Percentiles rank a stretch among this genome's conserved stretches.
phyloP scores from a whole-genome alignment of 2,888 invertebrate genomes.

The Crioceris asparagi region DNA sequence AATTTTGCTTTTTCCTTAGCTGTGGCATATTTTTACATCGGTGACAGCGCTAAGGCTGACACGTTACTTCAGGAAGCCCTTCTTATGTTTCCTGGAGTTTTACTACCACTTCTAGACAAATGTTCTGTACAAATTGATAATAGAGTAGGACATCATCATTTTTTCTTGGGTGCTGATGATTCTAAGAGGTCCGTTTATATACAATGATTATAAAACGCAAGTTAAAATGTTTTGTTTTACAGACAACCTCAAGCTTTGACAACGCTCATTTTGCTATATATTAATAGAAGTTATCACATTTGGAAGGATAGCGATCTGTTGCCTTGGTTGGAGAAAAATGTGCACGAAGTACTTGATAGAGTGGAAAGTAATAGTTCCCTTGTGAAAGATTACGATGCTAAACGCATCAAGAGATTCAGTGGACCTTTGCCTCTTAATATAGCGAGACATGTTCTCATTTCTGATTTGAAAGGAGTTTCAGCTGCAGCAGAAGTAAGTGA shows the following conservation, averaged over 20 bases:
- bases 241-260: slow-evolving; percentile 55
- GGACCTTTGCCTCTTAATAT: slow-evolving; percentile 52
- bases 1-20: slow-evolving; percentile 78
- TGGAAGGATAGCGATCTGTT: slow-evolving; percentile 70
- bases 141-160: slow-evolving; percentile 45
- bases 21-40: slow-evolving; percentile 55
- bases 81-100: slow-evolving; percentile 70
- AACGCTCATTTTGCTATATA: slow-evolving; percentile 61
- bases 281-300: slow-evolving; percentile 59
- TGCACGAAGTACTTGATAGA: slow-evolving; percentile 50
- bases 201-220: slow-evolving; percentile 1
- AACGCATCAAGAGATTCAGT: slow-evolving; percentile 50
- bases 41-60: slow-evolving; percentile 42
- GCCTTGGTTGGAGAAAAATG: slow-evolving; percentile 67
- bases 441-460: slow-evolving; percentile 57
- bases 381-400: slow-evolving; percentile 49
- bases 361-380: slow-evolving; percentile 52
- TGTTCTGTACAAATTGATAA: slow-evolving; percentile 63
- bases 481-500: slow-evolving; percentile 38
- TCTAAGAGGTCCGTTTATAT: slow-evolving; percentile 38
- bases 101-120: slow-evolving; percentile 63
- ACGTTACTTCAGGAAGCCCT: slow-evolving; percentile 62
- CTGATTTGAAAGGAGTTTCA: slow-evolving; percentile 57
- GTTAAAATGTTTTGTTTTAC: slow-evolving; percentile 23
- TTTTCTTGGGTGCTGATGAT: slow-evolving; percentile 34